Conservation (phyloP, 23 tunicate species). For the Styela plicata region DNA sequence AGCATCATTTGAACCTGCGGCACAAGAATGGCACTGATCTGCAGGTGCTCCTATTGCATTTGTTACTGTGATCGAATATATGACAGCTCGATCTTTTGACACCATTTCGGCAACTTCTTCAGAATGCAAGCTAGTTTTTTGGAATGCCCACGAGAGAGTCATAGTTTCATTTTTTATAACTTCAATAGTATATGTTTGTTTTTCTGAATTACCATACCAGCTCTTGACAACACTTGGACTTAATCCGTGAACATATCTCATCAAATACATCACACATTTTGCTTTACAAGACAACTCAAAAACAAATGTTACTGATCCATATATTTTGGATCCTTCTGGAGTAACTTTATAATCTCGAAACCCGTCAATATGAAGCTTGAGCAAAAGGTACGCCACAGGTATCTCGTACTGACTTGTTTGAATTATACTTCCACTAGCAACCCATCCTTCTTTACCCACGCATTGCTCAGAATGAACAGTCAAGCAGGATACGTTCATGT, state of each 20-base stretch:
- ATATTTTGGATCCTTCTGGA: constrained; percentile 11
- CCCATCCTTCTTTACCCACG: constrained; percentile 54
- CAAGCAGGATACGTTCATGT: constrained; percentile 60
- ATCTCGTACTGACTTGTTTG: constrained; percentile 30
- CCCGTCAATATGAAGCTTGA: constrained; percentile 43
- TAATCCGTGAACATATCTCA: constrained; percentile 40
- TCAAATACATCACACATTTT: constrained; percentile 68
- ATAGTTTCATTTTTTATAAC: constrained; percentile 33
- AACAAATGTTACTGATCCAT: constrained; percentile 57
- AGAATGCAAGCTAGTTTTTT: constrained; percentile 31
- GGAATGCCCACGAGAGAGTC: constrained; percentile 74
- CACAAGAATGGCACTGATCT: constrained; percentile 56
- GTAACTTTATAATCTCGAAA: constrained; percentile 20
- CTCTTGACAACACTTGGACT: constrained; percentile 47
- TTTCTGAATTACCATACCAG: constrained; percentile 54
- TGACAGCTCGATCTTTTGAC: constrained; percentile 42
- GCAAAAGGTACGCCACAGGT: constrained; percentile 59
- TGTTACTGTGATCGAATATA: constrained; percentile 56
- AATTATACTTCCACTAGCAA: constrained; percentile 55
- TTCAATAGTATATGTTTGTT: constrained; percentile 44
- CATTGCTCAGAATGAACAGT: constrained; percentile 2
- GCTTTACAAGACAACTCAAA: constrained; percentile 56
- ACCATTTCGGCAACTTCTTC: not conserved
- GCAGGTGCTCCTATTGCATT: constrained; percentile 69
- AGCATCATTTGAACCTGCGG: constrained; percentile 37